Conservation (phyloP, 2,113 vertebrate species). For the Tachysurus fulvidraco region DNA sequence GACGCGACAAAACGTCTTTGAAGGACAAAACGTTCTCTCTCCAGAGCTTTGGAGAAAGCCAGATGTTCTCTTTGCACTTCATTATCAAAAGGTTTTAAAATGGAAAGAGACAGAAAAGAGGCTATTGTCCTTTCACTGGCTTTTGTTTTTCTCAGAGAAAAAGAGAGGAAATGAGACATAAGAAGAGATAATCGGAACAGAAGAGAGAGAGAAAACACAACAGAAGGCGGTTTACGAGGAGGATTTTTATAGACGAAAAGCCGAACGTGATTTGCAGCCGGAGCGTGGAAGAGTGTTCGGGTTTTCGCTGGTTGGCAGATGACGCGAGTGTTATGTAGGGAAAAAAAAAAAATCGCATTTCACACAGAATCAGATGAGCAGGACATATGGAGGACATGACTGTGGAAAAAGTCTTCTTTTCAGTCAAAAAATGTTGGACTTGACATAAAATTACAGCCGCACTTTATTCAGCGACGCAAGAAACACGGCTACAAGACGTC, state of each 20-base stretch:
- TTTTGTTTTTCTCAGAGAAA: background rate
- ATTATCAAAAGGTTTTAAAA: constrained; percentile 10
- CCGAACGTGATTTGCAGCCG: background rate
- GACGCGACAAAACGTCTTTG: no score
- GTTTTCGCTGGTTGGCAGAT: background rate
- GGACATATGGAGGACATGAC: background rate
- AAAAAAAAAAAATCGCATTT: background rate
- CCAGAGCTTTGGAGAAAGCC: background rate
- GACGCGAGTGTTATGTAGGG: background rate
- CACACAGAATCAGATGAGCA: background rate
- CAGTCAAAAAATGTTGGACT: background rate
- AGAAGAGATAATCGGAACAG: constrained; percentile 38
- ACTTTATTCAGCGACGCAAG: background rate
- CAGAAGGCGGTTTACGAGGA: background rate
- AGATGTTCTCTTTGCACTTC: background rate
- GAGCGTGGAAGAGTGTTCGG: background rate
- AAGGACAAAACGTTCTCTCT: background rate
- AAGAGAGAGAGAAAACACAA: background rate
- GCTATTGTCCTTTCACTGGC: background rate
- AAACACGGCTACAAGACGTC: background rate
- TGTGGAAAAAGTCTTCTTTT: background rate
- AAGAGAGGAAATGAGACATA: constrained; percentile 28
- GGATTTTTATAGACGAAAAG: constrained; percentile 7
- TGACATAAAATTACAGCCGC: background rate
- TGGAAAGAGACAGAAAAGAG: background rate